phyloP scores from a whole-genome alignment of 2,797 vertebrate genomes.

The Falco novaeseelandiae region DNA sequence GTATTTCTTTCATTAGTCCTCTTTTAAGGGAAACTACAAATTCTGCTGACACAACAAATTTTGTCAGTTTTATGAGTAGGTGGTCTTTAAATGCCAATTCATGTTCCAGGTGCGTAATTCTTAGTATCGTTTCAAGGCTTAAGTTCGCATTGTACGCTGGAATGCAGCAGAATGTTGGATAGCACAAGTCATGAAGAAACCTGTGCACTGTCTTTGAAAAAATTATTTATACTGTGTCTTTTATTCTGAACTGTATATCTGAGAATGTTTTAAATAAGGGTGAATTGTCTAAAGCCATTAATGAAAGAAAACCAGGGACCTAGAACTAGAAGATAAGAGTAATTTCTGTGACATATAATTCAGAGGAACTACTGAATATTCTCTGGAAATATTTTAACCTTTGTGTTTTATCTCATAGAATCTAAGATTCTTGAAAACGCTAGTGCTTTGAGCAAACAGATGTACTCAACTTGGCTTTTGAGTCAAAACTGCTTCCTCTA shows the following conservation, averaged over 20 bases:
- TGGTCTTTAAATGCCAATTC: neutral
- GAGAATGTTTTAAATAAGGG: neutral
- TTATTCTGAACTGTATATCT: neutral
- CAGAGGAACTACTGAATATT: neutral
- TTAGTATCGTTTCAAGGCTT: neutral
- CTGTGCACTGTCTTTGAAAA: neutral
- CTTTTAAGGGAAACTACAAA: neutral
- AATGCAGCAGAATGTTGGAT: neutral
- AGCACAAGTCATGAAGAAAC: neutral
- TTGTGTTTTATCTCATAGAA: neutral
- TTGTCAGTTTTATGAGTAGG: neutral
- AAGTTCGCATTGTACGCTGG: neutral
- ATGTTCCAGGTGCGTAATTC: neutral
- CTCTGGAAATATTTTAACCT: neutral
- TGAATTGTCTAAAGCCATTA: neutral
- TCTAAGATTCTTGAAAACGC: neutral
- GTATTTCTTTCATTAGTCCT: neutral
- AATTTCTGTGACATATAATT: neutral
- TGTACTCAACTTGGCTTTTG: neutral
- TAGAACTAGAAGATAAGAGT: neutral
- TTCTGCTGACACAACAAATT: neutral
- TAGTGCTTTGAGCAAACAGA: neutral
- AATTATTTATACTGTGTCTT: neutral
- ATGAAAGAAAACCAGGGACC: neutral
- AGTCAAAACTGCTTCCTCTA: neutral